Evolutionary conservation across 2,113 vertebrate species (phyloP), one percentile per base, ranked within the genome.

Genomic region (Phaethornis superciliosus): DNA sequence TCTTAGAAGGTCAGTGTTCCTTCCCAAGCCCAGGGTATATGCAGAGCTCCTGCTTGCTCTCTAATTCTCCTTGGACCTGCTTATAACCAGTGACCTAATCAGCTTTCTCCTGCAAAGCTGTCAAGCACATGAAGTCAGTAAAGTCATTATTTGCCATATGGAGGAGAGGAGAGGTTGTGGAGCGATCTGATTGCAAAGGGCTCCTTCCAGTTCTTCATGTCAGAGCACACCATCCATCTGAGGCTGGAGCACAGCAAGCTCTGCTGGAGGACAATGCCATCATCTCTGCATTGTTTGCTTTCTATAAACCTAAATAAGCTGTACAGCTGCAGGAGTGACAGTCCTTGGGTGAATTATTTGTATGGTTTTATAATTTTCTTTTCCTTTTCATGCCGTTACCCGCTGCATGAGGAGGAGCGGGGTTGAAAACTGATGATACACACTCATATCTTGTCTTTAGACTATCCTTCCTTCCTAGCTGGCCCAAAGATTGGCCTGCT

Each of bases 61-160:
- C 0, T 58, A 70, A 81, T 88, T 90, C 76, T 88, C 58, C 76
- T 62, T 74, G 80, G 80, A 69, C 64, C 3, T 3, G 37, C 83
- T 81, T 74, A 37, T 58, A 77, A 40, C 26, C 44, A 30, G 13
- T 78, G 60, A 58, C 68, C 76, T 88, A 58, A 85, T 92, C 62
- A 78, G 46, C 46, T 65, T n/a, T 76, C 67, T 76, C 27, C 63
- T 80, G 65, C 78, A 76, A 76, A 74, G 85, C 54, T 81, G 63
- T 76, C 85, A 69, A 64, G 40, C 16, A 10, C 19, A 46, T 54
- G 72, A 83, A 74, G 63, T 78, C 21, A 2, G 71, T 93, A 59
- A 32, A 80, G 19, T 63, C 85, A 18, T 44, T n/a, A 32, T 79
- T 60, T 65, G 64, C 67, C 28, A 4, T 4, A 2, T 15, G 63